Evolutionary conservation across 2,113 vertebrate species (phyloP).

Genomic region (Paramormyrops kingsleyae): DNA sequence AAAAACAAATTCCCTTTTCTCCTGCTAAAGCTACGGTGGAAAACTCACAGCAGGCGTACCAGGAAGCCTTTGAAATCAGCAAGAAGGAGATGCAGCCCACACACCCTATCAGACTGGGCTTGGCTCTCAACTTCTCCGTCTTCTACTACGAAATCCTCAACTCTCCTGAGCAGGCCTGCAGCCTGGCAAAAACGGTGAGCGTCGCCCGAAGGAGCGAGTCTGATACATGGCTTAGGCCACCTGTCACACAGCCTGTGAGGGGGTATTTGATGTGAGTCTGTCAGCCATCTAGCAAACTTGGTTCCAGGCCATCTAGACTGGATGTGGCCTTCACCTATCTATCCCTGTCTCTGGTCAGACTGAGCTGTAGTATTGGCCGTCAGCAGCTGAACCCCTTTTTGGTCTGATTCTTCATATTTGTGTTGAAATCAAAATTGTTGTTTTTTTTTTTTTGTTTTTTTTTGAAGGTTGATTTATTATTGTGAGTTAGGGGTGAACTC

Average conservation of each 20-base stretch:
- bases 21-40: slow-evolving; percentile 77
- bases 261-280: background rate
- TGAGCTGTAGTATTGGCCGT: background rate
- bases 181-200: slow-evolving; percentile 90
- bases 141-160: slow-evolving; percentile 99
- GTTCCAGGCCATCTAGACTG: background rate
- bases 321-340: background rate
- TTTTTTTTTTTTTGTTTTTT: background rate
- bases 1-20: background rate
- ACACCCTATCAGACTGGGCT: slow-evolving; percentile 92
- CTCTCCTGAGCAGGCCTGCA: slow-evolving; percentile 93
- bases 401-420: background rate
- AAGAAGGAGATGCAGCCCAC: slow-evolving; percentile 98
- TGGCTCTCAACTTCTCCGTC: slow-evolving; percentile 98
- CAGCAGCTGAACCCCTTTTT: background rate
- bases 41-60: slow-evolving; percentile 89
- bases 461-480: background rate
- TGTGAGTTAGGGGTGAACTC: background rate
- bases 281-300: background rate
- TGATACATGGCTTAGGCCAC: background rate
- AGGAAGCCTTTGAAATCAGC: slow-evolving; percentile 97
- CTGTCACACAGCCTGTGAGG: background rate
- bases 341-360: background rate
- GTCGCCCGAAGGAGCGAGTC: background rate
- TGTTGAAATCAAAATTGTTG: background rate